These are phyloP conservation scores for Rhabdomys pumilio DNA, from an alignment of 2,797 vertebrate species.

Conservation along the genomic window DNA sequence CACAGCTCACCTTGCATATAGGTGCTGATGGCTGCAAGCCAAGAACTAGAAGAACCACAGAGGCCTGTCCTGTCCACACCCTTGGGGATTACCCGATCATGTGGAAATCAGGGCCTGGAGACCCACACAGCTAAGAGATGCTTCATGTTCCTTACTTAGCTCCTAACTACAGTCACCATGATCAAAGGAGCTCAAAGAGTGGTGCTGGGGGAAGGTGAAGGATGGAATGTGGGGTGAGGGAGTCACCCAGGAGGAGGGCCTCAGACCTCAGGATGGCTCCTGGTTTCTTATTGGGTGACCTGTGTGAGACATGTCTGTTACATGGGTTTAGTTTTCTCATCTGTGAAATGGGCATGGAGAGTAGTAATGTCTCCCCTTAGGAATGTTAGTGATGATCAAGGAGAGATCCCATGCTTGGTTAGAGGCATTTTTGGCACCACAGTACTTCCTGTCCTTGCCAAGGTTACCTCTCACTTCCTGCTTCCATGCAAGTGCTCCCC, in stretches of 20 bases:
- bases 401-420: rapidly evolving
- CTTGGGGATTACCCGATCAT: neutral
- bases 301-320: neutral
- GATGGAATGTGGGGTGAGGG: neutral
- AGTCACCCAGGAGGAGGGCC: neutral
- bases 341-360: neutral
- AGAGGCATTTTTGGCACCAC: neutral
- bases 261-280: neutral
- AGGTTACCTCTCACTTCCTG: neutral
- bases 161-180: neutral
- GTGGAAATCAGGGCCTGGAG: neutral
- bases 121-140: neutral
- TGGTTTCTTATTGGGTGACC: neutral
- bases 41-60: neutral
- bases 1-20: neutral
- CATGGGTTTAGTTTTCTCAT: neutral
- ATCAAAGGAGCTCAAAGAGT: neutral
- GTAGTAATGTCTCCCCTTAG: neutral
- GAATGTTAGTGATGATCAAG: neutral
- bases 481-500: no score
- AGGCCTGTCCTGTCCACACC: neutral
- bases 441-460: neutral
- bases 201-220: neutral
- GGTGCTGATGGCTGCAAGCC: neutral
- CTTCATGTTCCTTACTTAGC: neutral